Evolutionary conservation across 2,113 vertebrate species (phyloP), one percentile per base, ranked within the genome.

Genomic region (Clupea harengus): DNA sequence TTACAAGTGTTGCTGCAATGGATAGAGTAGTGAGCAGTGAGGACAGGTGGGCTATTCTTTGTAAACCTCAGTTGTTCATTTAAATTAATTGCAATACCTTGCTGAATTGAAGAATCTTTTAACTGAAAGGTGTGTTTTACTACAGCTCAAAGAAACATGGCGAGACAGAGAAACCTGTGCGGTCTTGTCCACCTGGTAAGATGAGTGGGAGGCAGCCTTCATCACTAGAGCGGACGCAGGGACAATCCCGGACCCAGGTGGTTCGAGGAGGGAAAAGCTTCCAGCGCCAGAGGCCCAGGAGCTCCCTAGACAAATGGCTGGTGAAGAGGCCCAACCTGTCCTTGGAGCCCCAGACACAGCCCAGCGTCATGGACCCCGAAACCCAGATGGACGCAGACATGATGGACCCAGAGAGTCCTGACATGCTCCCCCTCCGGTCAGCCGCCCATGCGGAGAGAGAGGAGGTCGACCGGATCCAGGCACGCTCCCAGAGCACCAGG

Each of bases 251-350:
- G 32, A 78, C 13, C 28, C 72, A 78, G 45, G 20, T 47, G n/a
- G 13, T 28, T 45, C 39, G 67, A 46, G 84, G 47, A 72, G 44
- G 52, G 49, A 82, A 78, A 49, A 67, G 45, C 8, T 78, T 18
- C 10, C 81, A 39, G 72, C 72, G 15, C 18, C 45, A 81, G 45
- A 18, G 28, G 1, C 28, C 20, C 87, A 88, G 28, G 90, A 85
- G 83, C 67, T 90, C 88, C 32, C 90, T 92, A 13, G 87, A 93
- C 0, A 49, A 15, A 0, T 94, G 93, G 91, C 46, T 93, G 32
- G 10, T 89, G 45, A 92, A 90, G 45, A n/a, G 1, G 17, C 13
- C 39, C 2, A 72, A 28, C 32, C 13, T 44, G 17, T 49, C 88
- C 89, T 17, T 10, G 6, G 28, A 90, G 82, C 78, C 50, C 15